Conservation (phyloP, 2,797 vertebrate species). For the Squalus acanthias region DNA sequence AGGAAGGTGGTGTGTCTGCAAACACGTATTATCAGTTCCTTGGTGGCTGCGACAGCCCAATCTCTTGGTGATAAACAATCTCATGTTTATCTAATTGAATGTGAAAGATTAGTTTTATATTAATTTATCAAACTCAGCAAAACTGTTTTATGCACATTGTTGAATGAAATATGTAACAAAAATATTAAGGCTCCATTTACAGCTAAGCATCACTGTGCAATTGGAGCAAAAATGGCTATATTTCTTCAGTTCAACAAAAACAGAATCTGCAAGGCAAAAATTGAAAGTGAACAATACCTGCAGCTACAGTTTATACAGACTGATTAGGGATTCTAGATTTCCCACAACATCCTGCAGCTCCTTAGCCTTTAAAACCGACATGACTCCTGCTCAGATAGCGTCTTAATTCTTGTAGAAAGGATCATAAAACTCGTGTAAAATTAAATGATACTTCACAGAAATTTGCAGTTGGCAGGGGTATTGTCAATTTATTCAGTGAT, state of each 20-base stretch:
- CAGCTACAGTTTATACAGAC: background rate
- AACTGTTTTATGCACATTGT: background rate
- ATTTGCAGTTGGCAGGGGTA: slow-evolving; percentile 52
- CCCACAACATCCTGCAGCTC: background rate
- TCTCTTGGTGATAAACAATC: background rate
- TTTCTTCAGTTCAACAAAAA: background rate
- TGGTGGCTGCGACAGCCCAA: background rate
- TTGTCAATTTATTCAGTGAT: slow-evolving; percentile 60
- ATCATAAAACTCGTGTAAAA: slow-evolving; percentile 48
- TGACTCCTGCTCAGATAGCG: slow-evolving; percentile 40
- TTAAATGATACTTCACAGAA: slow-evolving; percentile 51
- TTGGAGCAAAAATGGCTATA: background rate
- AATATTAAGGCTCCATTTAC: background rate
- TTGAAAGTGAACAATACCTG: background rate
- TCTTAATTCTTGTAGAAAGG: slow-evolving; percentile 21
- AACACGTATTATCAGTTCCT: background rate
- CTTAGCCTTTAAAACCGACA: background rate
- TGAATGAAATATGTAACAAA: background rate
- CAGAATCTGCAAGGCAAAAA: background rate
- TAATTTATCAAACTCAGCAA: background rate
- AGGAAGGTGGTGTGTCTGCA: background rate
- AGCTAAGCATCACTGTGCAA: background rate
- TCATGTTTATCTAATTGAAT: background rate
- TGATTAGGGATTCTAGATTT: background rate
- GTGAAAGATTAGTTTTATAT: background rate